These are phyloP conservation scores for Hippoglossus hippoglossus DNA, from an alignment of 2,797 vertebrate species.

Conservation along the genomic window DNA sequence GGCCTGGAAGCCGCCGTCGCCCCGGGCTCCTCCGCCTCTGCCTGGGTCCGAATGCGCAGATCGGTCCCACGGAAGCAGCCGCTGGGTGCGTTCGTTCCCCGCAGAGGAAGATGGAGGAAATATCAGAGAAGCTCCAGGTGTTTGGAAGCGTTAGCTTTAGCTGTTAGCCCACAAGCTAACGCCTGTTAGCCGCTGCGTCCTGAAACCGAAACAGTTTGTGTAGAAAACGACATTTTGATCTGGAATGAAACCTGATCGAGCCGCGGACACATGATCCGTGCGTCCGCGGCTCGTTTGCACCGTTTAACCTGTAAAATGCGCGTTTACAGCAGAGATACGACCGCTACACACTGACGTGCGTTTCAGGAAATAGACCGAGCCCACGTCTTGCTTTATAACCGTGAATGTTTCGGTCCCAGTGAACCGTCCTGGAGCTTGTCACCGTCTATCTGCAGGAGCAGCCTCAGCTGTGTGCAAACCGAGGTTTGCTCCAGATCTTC, in stretches of 20 bases:
- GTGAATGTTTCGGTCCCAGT: neutral
- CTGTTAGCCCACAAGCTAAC: slow-evolving; percentile 47
- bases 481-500: too few species aligned
- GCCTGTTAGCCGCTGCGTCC: slow-evolving; percentile 19
- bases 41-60: too few species aligned
- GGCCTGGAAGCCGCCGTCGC: neutral
- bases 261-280: too few species aligned
- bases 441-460: too few species aligned
- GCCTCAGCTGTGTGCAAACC: too few species aligned
- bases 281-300: accelerated
- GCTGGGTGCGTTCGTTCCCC: too few species aligned
- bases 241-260: too few species aligned
- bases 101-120: neutral
- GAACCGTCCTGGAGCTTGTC: too few species aligned
- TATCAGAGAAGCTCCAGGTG: slow-evolving; percentile 30
- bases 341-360: neutral
- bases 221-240: neutral
- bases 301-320: neutral
- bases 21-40: neutral
- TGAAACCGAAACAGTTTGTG: neutral
- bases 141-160: slow-evolving; percentile 44
- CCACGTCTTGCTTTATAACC: slow-evolving; percentile 12
- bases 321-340: neutral
- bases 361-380: slow-evolving; percentile 74
- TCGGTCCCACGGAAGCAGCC: too few species aligned